Evolutionary conservation across 2,888 invertebrate genomes (phyloP), one percentile per base, ranked within the genome.

Genomic region (Papilio demoleus): DNA sequence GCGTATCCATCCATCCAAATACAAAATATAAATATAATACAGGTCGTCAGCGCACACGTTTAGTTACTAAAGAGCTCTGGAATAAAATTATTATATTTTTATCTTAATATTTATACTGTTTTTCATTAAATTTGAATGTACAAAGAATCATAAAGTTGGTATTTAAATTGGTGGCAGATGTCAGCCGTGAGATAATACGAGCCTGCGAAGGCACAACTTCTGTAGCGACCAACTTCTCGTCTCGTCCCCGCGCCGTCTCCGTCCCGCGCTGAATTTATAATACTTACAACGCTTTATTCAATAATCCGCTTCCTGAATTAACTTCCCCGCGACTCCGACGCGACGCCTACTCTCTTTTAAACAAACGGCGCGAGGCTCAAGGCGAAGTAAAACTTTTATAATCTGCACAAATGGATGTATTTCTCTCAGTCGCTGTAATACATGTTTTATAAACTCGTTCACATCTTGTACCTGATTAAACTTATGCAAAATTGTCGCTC

Each of bases 261-360:
- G 58, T 17, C 40, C 60, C 62, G 40, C 42, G 59, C 63, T 71
- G 76, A 80, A 77, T 80, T 76, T 79, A 75, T 79, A 77, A 81
- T 81, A 81, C 79, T 80, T 79, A 79, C 79, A 68, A 70, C 74
- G 73, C 75, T 80, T 79, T 79, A 81, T 82, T 81, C 78, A 81
- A 83, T 83, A 81, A 66, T 60, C 60, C 60, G 45, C 45, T 65
- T 45, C 24, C 59, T 36, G 36, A 42, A 42, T 61, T 40, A 59
- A 38, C 14, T 59, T 38, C 31, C 27, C 27, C 27, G 53, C 53
- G 53, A 56, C 53, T 31, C 53, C 53, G 31, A 17, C 31, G 53
- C 53, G 31, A 31, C 31, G 53, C 53, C 31, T 31, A 56, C 53
- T 56, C 31, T 31, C 53, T 31, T 31, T 17, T 11, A 56, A 56